Base-by-base conservation (phyloP, 2,113 vertebrate genomes). In the Callocephalon fimbriatum region DNA sequence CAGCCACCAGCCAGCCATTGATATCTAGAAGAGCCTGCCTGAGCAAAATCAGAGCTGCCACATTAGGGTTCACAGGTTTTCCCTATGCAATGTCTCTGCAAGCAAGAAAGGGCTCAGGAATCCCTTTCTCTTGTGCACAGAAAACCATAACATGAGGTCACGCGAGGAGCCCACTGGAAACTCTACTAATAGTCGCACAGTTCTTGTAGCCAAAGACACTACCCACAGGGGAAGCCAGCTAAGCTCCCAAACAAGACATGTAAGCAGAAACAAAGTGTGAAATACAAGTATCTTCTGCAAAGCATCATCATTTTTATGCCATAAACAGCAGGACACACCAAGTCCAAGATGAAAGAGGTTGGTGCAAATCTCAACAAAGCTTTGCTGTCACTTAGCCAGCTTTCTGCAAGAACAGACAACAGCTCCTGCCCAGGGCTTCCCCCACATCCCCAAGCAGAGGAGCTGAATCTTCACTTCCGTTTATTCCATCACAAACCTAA, bases 61-160 rank as follows among this genome's bases (percentile, higher is more conserved):
- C 0, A 0, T 27, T 17, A 37, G 45, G 16, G 27, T 12, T 56
- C 61, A 67, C 4, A 17, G 67, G 23, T 26, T 2, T 56, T 22
- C 67, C 74, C 21, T 48, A 4, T 16, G 32, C 29, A 53, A 19
- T 0, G 0, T 22, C 72, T 42, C 27, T 26, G 42, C 56, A 37
- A 54, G 56, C 73, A 63, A 18, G 31, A 58, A 70, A 17, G 53
- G 26, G 70, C 50, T 76, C 16, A 8, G 63, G 37, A n/a, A 42
- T 56, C 37, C 40, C 51, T 50, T 86, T 25, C 61, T 38, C 27
- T 38, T 31, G 61, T 53, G 78, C 81, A 21, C 32, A 31, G 31
- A 21, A 58, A 80, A 40, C 48, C 7, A 0, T 9, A 18, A 42
- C 50, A 40, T 0, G 1, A 58, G 42, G 47, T 29, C 29, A 11